Conservation (phyloP, 2,113 vertebrate species). For the Lophura nycthemera region DNA sequence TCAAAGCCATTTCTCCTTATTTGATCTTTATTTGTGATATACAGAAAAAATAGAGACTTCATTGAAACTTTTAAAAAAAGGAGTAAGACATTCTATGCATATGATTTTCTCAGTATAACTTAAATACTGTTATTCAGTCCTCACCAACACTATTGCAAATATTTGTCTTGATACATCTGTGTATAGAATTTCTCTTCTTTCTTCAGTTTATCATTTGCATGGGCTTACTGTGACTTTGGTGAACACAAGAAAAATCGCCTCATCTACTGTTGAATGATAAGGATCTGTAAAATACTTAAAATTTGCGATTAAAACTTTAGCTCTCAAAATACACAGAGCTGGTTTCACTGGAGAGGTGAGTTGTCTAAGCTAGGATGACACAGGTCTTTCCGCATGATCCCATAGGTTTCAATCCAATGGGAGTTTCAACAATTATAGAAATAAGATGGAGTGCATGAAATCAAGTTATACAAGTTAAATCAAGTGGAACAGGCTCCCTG, state of each 20-base stretch:
- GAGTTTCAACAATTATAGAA: neutral
- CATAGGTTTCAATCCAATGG: accelerated
- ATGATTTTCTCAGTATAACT: neutral
- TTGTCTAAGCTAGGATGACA: neutral
- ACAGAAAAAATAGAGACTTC: neutral
- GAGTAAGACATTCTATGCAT: neutral
- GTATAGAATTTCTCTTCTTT: neutral
- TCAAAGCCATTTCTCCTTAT: neutral
- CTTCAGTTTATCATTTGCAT: neutral
- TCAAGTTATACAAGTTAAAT: neutral
- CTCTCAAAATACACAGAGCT: neutral
- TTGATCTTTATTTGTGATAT: neutral
- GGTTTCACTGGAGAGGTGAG: neutral
- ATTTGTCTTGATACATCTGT: neutral
- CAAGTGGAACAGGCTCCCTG: too few relatives aligned
- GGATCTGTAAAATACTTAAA: neutral
- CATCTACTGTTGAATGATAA: neutral
- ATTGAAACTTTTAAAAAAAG: neutral
- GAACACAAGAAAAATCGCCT: neutral
- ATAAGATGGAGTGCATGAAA: neutral
- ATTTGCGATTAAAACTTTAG: neutral
- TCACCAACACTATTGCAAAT: neutral
- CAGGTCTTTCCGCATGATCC: neutral
- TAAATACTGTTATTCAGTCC: neutral
- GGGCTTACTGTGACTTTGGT: neutral